Percentiles rank a stretch among this genome's conserved stretches.
Conservation (phyloP, 2,797 vertebrate species). For the Aselliscus stoliczkanus region DNA sequence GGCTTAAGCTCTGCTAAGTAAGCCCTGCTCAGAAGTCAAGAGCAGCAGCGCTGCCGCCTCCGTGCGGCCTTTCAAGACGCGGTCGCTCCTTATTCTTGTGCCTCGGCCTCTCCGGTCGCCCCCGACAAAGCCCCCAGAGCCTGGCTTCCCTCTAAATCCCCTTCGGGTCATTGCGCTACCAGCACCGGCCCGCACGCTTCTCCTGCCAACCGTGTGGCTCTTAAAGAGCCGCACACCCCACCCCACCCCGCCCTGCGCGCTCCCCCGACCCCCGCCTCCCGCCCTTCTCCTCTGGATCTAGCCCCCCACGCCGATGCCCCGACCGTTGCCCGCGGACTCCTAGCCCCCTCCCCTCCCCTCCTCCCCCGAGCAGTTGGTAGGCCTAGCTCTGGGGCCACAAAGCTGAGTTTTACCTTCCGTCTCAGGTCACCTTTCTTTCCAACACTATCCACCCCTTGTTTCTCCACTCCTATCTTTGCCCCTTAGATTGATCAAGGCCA, state of each 20-base stretch:
- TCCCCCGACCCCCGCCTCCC: constrained; percentile 60
- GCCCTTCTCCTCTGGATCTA: constrained; percentile 60
- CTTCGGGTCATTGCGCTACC: constrained; percentile 77
- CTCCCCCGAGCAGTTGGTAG: constrained; percentile 52
- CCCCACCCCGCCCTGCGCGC: constrained; percentile 19
- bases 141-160: constrained; percentile 77
- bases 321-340: constrained; percentile 26
- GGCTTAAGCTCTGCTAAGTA: too few relatives aligned
- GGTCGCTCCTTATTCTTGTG: constrained; percentile 78
- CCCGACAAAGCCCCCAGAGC: constrained; percentile 77
- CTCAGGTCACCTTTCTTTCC: neutral
- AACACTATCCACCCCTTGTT: neutral
- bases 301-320: constrained; percentile 62
- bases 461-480: neutral
- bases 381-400: constrained; percentile 40
- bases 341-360: constrained; percentile 58
- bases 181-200: constrained; percentile 55
- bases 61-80: constrained; percentile 78
- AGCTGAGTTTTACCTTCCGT: constrained; percentile 17
- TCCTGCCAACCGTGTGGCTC: constrained; percentile 61
- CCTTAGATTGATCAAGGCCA: neutral
- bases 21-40: constrained; percentile 83
- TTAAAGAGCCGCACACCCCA: constrained; percentile 66
- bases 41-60: constrained; percentile 80
- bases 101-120: constrained; percentile 78